Evolutionary conservation across 1,140 invertebrate genomes (phyloP), one percentile per base, ranked within the genome.

Genomic region (Eriocheir sinensis): DNA sequence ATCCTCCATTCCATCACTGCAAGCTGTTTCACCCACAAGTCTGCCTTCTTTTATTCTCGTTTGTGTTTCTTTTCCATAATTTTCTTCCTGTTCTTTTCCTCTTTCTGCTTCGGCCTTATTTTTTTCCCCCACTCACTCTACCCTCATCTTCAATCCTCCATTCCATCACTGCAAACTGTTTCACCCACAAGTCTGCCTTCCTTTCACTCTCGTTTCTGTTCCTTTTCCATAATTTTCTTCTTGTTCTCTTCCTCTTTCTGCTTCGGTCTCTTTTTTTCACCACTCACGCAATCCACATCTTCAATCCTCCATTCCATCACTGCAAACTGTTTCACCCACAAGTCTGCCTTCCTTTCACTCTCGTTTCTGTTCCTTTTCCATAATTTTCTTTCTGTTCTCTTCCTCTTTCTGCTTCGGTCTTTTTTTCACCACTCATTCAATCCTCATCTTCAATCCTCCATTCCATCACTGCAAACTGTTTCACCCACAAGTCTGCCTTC

Each of bases 251-350:
- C 60, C 60, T 72, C 60, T 72, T n/a, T 72, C 60, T 72, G 12
- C n/a, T n/a, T n/a, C n/a, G n/a, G n/a, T n/a, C n/a, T 72, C n/a
- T 72, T n/a, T 72, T n/a, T 72, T n/a, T 72, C 60, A 15, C 60
- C 60, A 15, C n/a, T n/a, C 60, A 15, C 60, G 12, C n/a, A 15
- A 15, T n/a, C 12, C 60, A n/a, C 60, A 15, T 72, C 12, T n/a
- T 72, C n/a, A 72, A 72, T 72, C 60, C 60, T 72, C n/a, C 60
- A 72, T 72, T 72, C n/a, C 60, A 72, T 72, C 60, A 15, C n/a
- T n/a, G 12, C 60, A 72, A 15, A 72, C 60, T 72, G n/a, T 72
- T n/a, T 72, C 60, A 72, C 60, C n/a, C 60, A 72, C n/a, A 15
- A 72, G 12, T 72, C 60, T 72, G 12, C 60, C 60, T 15, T 72